These are phyloP conservation scores for Lacanobia oleracea DNA, from an alignment of 2,888 invertebrate species.

Conservation along the genomic window DNA sequence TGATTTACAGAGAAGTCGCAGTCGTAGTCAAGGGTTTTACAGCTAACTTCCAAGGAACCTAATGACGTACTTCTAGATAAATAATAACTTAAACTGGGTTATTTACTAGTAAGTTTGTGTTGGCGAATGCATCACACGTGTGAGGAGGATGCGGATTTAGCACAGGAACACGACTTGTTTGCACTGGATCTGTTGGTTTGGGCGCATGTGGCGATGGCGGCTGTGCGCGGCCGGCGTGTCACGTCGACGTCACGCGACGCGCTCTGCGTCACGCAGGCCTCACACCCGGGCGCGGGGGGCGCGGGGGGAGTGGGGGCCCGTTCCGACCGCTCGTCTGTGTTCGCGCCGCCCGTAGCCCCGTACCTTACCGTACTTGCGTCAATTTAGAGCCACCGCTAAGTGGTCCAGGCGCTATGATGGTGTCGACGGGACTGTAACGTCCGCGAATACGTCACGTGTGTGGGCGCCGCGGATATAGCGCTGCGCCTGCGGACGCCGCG, in stretches of 20 bases:
- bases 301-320: neutral
- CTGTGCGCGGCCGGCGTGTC: conserved; percentile 44
- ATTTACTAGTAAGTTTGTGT: conserved; percentile 40
- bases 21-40: neutral
- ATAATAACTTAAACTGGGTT: conserved; percentile 37
- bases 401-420: conserved; percentile 15
- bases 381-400: conserved; percentile 7
- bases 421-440: conserved; percentile 14
- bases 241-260: conserved; percentile 57
- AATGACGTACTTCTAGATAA: conserved; percentile 49
- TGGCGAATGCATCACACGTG: conserved; percentile 48
- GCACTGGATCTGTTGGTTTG: conserved; percentile 37
- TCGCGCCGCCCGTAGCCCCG: conserved; percentile 2
- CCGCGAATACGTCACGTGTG: conserved; percentile 39
- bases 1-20: conserved; percentile 12
- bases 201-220: conserved; percentile 45
- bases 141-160: conserved; percentile 53
- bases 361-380: too few species aligned
- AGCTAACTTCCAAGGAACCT: conserved; percentile 28
- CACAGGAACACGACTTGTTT: conserved; percentile 40
- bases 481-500: conserved; percentile 13
- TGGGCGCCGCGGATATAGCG: conserved; percentile 27
- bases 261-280: conserved; percentile 62
- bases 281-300: conserved; percentile 8
- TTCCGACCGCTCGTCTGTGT: conserved; percentile 3